A percentile compares a stretch with the other conserved stretches of the same genome.
Conservation (phyloP, 2,113 vertebrate species). For the Sinocyclocheilus rhinocerous region DNA sequence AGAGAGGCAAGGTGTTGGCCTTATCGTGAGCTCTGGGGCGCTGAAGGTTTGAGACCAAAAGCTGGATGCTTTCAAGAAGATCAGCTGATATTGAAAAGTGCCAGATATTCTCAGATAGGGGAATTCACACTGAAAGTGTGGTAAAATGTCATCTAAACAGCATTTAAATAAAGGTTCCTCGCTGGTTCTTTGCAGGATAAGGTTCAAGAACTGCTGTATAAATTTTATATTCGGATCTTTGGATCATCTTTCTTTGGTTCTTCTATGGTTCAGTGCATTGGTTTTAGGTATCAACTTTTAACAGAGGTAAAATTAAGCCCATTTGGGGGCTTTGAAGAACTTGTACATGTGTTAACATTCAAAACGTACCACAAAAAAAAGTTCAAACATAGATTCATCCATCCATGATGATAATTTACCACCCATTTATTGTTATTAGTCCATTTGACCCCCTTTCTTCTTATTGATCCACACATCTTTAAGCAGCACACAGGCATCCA, state of each 20-base stretch:
- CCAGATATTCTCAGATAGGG: background rate
- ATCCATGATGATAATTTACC: background rate
- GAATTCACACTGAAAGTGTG: background rate
- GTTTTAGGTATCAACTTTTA: background rate
- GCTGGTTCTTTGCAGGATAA: background rate
- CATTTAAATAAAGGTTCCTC: background rate
- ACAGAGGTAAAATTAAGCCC: background rate
- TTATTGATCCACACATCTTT: background rate
- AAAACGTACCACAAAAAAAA: background rate
- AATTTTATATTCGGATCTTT: background rate
- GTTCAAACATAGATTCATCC: background rate
- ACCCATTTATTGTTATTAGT: background rate
- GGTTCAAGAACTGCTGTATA: background rate
- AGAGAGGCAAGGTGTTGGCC: background rate
- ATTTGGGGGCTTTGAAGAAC: background rate
- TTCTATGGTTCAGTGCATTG: background rate
- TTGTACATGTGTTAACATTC: background rate
- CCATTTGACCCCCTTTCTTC: background rate
- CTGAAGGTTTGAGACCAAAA: background rate
- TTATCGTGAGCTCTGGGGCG: background rate
- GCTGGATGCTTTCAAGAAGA: constrained; percentile 3
- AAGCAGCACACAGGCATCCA: background rate
- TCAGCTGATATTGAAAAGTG: background rate
- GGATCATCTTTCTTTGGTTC: background rate
- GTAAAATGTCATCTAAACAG: background rate